A percentile compares a stretch with the other conserved stretches of the same genome.
These are phyloP conservation scores for Asbolus verrucosus DNA, from an alignment of 1,140 invertebrate genomes.

Conservation along the genomic window DNA sequence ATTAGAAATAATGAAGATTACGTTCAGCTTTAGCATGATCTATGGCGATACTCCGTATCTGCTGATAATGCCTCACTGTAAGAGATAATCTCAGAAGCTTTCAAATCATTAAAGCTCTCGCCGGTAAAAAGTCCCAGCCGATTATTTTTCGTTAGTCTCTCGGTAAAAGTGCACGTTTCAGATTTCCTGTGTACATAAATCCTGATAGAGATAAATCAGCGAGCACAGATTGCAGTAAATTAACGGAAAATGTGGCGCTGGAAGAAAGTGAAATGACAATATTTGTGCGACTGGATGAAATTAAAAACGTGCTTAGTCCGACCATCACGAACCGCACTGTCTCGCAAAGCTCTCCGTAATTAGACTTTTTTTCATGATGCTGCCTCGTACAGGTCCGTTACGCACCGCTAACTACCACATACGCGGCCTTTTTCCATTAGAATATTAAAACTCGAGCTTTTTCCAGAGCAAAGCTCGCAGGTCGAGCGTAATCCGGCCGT, in stretches of 20 bases:
- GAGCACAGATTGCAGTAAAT: constrained; percentile 53
- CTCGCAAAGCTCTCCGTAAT: constrained; percentile 17
- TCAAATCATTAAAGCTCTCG: constrained; percentile 25
- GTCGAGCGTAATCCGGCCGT: too few relatives aligned
- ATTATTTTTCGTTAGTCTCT: constrained; percentile 40
- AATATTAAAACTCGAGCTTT: background rate
- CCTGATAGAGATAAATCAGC: constrained; percentile 60
- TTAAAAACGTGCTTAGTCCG: constrained; percentile 58
- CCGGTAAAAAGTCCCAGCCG: constrained; percentile 26
- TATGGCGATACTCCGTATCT: constrained; percentile 49
- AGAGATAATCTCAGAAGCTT: constrained; percentile 33
- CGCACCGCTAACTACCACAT: too few relatives aligned
- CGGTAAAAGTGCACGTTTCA: constrained; percentile 44
- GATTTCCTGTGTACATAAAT: constrained; percentile 58
- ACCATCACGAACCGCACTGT: constrained; percentile 41
- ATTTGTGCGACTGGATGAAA: constrained; percentile 52
- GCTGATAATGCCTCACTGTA: constrained; percentile 50
- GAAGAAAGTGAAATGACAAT: constrained; percentile 56
- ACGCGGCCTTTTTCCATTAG: background rate
- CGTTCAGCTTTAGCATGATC: constrained; percentile 54
- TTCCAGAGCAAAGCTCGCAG: too few relatives aligned
- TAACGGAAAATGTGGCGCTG: constrained; percentile 55
- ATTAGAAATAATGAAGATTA: constrained; percentile 62
- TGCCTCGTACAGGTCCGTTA: background rate
- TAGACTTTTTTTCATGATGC: background rate